These are phyloP conservation scores for Plemyria rubiginata DNA, from an alignment of 2,888 invertebrate species.

Conservation along the genomic window DNA sequence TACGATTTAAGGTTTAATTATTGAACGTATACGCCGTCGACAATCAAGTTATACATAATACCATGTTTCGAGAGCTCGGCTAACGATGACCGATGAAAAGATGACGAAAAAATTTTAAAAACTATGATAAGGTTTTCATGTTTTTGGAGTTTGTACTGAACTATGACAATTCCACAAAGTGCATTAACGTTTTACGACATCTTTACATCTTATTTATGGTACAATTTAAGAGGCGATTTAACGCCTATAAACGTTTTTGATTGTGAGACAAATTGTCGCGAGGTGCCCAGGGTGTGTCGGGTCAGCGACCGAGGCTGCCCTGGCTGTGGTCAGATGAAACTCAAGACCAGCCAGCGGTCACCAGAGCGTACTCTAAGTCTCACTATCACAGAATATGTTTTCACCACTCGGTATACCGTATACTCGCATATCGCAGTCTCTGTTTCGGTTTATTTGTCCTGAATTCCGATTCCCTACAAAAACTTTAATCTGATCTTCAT, in stretches of 20 bases:
- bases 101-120: no score
- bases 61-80: no score
- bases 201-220: constrained; percentile 69
- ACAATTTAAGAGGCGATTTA: constrained; percentile 68
- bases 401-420: not conserved
- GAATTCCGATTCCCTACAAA: no score
- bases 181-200: constrained; percentile 68
- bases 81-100: no score
- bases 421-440: not conserved
- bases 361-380: constrained; percentile 5
- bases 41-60: no score
- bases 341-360: constrained; percentile 68
- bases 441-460: not conserved
- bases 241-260: constrained; percentile 73
- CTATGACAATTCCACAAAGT: constrained; percentile 63
- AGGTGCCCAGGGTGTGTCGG: constrained; percentile 63
- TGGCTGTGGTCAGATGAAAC: constrained; percentile 74
- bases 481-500: no score
- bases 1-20: no score
- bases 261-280: constrained; percentile 65
- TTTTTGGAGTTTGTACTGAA: constrained; percentile 29
- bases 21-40: no score
- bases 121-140: not conserved
- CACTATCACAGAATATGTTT: not conserved
- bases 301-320: constrained; percentile 69